Evolutionary conservation across 2,888 invertebrate genomes (phyloP).

Genomic region (Chrysodeixis includens): DNA sequence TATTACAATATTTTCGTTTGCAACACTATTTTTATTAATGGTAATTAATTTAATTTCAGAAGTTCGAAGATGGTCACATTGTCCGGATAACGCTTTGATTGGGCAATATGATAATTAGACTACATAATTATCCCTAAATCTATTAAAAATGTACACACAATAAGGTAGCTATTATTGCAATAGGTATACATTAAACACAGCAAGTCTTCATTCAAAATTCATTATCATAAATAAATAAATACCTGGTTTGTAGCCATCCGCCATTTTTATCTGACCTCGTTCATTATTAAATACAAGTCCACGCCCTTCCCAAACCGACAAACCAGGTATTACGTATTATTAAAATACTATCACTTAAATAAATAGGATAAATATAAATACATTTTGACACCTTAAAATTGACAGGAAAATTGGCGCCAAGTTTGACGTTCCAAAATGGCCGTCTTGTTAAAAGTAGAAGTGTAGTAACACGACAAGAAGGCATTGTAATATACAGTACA

Average conservation of each 20-base stretch:
- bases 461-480: slow-evolving; percentile 63
- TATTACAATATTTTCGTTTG: slow-evolving; percentile 34
- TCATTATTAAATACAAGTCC: slow-evolving; percentile 21
- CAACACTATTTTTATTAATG: slow-evolving; percentile 24
- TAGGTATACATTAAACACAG: slow-evolving; percentile 46
- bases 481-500: slow-evolving; percentile 70
- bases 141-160: slow-evolving; percentile 36
- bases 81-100: slow-evolving; percentile 36
- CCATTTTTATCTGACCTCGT: background rate
- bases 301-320: slow-evolving; percentile 30
- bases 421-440: slow-evolving; percentile 65
- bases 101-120: slow-evolving; percentile 45
- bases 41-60: slow-evolving; percentile 41
- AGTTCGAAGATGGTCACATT: slow-evolving; percentile 22
- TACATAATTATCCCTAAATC: slow-evolving; percentile 36
- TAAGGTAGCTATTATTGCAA: slow-evolving; percentile 46
- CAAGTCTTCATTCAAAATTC: slow-evolving; percentile 57
- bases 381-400: slow-evolving; percentile 58
- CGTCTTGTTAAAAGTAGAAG: slow-evolving; percentile 61
- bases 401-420: slow-evolving; percentile 64
- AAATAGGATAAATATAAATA: slow-evolving; percentile 45
- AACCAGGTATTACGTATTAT: slow-evolving; percentile 32
- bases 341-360: slow-evolving; percentile 36
- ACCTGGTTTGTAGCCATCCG: slow-evolving; percentile 20
- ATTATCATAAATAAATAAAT: slow-evolving; percentile 41